Base-by-base conservation (phyloP, 2,888 invertebrate genomes). In the Aphodius sticticus region DNA sequence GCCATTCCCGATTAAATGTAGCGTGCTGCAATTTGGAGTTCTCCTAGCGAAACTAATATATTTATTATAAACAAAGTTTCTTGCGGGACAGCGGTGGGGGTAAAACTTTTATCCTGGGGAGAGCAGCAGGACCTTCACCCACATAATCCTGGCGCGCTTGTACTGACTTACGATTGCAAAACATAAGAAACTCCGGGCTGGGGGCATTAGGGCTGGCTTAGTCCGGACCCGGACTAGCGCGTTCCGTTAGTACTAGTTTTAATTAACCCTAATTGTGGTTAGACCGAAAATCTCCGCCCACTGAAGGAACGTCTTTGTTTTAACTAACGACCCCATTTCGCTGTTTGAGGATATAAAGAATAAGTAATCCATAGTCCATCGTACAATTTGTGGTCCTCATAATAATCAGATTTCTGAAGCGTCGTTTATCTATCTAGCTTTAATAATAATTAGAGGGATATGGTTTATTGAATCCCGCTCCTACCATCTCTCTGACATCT, bases 1-100 rank as follows among this genome's bases (percentile, higher is more conserved):
- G 12, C 74, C n/a, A 74, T 36, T 74, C 74, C 26, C 36, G 36
- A 37, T 74, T 74, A 74, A 74, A 74, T 74, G 74, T 74, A 74
- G 36, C 74, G 36, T 35, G 37, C 74, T 69, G 77, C 71, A 76
- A 79, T 77, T 77, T 76, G 70, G 79, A 77, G 72, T 77, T 78
- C 77, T 77, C 79, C 79, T 69, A 72, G 77, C 77, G 77, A 79
- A 79, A 77, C 79, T 79, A 79, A 79, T 79, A 79, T 79, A 79
- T 79, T 79, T 79, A 79, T 79, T 79, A 79, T 79, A 77, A 77
- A 77, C 74, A 77, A 79, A 77, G 77, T 79, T 75, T 77, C 53
- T 7, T 7, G 53, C 53, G 53, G 53, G 53, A 53, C 12, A 2
- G 53, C 53, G 53, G 77, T 35, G 26, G 74, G 35, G n/a, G 36